A percentile compares a stretch with the other conserved stretches of the same genome.
Conservation (phyloP, 2,113 vertebrate genomes). For the Paramormyrops kingsleyae region DNA sequence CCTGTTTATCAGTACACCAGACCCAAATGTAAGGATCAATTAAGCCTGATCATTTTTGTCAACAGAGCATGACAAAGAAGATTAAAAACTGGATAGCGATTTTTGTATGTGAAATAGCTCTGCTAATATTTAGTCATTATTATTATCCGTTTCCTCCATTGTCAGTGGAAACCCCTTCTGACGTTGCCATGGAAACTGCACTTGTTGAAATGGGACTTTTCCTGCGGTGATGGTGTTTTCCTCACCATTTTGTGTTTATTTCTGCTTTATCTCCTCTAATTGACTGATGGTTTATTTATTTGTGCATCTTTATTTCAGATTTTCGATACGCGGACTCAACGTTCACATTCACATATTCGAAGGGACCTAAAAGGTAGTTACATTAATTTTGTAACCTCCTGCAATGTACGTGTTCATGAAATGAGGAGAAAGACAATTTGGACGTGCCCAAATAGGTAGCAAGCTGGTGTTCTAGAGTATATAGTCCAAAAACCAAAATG, state of each 20-base stretch:
- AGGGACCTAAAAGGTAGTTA: constrained; percentile 75
- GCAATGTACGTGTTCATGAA: not conserved
- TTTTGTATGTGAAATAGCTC: constrained; percentile 2
- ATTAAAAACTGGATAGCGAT: not conserved
- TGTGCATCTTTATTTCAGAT: constrained; percentile 59
- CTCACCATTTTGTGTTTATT: not conserved
- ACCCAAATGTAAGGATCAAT: constrained; percentile 8
- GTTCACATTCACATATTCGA: constrained; percentile 78
- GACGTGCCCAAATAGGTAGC: not conserved
- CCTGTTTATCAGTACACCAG: not conserved
- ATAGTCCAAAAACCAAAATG: not conserved
- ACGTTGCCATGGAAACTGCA: constrained; percentile 74
- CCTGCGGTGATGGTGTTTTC: constrained; percentile 23
- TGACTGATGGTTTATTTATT: not conserved
- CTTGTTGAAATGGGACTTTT: constrained; percentile 70
- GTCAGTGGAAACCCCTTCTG: constrained; percentile 58
- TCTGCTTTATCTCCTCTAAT: not conserved
- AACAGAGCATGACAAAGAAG: not conserved
- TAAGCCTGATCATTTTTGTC: not conserved
- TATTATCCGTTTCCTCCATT: constrained; percentile 21
- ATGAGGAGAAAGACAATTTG: not conserved
- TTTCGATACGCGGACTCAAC: constrained; percentile 83
- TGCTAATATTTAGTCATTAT: constrained; percentile 33
- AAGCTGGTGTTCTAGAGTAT: not conserved
- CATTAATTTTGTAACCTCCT: not conserved